A percentile compares a stretch with the other conserved stretches of the same genome.
phyloP scores from a whole-genome alignment of 2,113 vertebrate species.

The Rhodinocichla rosea region DNA sequence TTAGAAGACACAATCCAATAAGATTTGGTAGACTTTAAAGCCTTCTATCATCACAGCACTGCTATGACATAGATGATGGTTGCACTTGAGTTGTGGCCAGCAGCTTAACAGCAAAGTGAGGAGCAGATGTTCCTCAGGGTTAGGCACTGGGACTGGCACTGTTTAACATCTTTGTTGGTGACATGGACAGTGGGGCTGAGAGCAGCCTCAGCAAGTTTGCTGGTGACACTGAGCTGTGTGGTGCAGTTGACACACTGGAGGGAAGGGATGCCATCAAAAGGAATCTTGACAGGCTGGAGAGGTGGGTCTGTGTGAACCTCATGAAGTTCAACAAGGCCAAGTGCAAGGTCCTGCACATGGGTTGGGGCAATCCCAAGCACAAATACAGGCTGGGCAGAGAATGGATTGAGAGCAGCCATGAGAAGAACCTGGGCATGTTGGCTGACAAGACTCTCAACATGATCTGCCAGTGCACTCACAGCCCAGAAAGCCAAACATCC shows the following conservation, averaged over 20 bases:
- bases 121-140: neutral
- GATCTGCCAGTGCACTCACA: neutral
- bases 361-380: neutral
- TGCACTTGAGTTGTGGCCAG: neutral
- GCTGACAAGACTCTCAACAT: neutral
- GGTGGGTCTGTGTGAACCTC: neutral
- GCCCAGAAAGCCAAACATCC: neutral
- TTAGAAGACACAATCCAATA: neutral
- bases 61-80: neutral
- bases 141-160: accelerated
- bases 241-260: accelerated
- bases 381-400: neutral
- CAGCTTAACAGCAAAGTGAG: neutral
- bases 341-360: neutral
- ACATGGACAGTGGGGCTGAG: neutral
- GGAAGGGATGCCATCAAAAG: neutral
- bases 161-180: neutral
- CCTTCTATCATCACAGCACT: neutral
- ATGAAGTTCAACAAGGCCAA: neutral
- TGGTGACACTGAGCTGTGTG: neutral
- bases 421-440: neutral
- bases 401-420: neutral
- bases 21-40: neutral
- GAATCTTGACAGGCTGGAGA: neutral
- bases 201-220: neutral